Base-by-base conservation (phyloP, 2,113 vertebrate genomes). In the Heteronetta atricapilla region DNA sequence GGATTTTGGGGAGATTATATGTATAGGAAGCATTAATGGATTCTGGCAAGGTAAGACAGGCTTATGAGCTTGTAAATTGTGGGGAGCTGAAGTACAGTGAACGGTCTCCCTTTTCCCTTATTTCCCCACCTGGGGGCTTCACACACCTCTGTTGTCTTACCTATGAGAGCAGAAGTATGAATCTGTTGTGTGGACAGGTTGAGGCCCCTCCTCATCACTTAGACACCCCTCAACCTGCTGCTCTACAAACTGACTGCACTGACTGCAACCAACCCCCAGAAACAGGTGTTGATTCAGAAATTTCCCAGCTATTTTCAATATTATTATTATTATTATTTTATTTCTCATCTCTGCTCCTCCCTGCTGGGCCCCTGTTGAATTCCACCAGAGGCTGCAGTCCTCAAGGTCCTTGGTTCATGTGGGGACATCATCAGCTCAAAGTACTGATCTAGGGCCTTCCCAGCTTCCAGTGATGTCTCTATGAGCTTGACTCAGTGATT, bases 231-330 rank as follows among this genome's bases (percentile, higher is more conserved):
- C n/a, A 85, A 17, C 40, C 42, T n/a, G 14, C 29, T 50, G 23
- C 14, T 59, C 7, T 15, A 20, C 22, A 28, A 46, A 55, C 13
- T 50, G 22, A 67, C 14, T 40, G 8, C 1, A 0, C 8, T n/a
- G n/a, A 13, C 40, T 76, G 23, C 53, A 38, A n/a, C 29, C 19
- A 40, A 38, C 28, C n/a, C n/a, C 59, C 59, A 64, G 48, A 64
- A 64, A 55, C 10, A 33, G 21, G 10, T 66, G 16, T 29, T 46
- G 22, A 70, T 17, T 53, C 13, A 63, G 38, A 72, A 72, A 18
- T 69, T 21, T 33, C 14, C 8, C 42, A 63, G 6, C 13, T 10
- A 13, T 36, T 72, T 50, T 56, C 29, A 38, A 38, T 7, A 18
- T 29, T n/a, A n/a, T n/a, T n/a, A n/a, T n/a, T n/a, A n/a, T n/a